Percentiles rank a stretch among this genome's conserved stretches.
phyloP scores from a whole-genome alignment of 2,888 invertebrate genomes.

The Rambutsinella grinnellia region DNA sequence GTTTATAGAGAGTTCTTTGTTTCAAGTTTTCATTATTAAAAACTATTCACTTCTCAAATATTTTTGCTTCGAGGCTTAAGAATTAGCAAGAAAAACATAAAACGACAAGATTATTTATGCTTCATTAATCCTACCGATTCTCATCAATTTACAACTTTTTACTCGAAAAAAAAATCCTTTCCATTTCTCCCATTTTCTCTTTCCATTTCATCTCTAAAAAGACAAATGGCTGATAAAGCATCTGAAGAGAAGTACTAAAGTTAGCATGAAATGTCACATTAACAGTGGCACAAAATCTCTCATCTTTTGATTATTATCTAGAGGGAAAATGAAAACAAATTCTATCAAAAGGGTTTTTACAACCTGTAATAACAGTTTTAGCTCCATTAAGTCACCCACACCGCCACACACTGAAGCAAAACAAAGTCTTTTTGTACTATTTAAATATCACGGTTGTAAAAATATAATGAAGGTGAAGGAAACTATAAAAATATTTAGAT shows the following conservation, averaged over 20 bases:
- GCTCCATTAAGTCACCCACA: conserved; percentile 35
- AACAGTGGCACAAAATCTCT: too few species aligned
- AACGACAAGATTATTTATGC: conserved; percentile 56
- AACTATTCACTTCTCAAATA: too few species aligned
- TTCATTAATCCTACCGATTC: conserved; percentile 45
- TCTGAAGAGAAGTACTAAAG: too few species aligned
- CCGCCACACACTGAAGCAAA: too few species aligned
- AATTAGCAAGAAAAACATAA: too few species aligned
- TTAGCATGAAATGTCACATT: too few species aligned
- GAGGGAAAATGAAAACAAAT: neutral
- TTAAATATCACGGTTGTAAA: neutral
- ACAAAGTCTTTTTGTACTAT: neutral
- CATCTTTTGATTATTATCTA: neutral
- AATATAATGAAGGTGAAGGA: neutral
- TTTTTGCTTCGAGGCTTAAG: too few species aligned
- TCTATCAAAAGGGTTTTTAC: too few species aligned
- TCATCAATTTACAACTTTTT: conserved; percentile 37
- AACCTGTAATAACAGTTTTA: conserved; percentile 36
- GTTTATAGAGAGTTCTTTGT: conserved; percentile 6
- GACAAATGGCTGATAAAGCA: too few species aligned
- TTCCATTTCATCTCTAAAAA: too few species aligned
- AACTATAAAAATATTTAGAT: conserved; percentile 29
- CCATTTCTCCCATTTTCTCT: conserved; percentile 1
- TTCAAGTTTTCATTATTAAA: conserved; percentile 15
- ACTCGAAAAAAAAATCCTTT: neutral